Evolutionary conservation across 2,113 vertebrate genomes (phyloP).

Genomic region (Brachypteracias leptosomus): DNA sequence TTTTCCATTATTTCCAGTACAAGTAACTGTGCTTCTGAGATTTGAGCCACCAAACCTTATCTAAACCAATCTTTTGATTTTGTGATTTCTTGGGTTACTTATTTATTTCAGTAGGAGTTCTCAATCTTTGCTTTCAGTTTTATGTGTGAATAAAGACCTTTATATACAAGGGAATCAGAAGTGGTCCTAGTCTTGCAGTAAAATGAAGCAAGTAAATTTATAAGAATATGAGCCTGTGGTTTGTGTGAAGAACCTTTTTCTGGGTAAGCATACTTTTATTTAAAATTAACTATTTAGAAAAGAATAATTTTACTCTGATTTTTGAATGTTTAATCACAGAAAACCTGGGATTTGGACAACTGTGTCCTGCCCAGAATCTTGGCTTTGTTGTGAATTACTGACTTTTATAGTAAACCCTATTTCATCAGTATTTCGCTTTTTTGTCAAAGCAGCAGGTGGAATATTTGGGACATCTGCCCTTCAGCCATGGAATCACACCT

Average conservation of each 20-base stretch:
- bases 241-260: not conserved
- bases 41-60: not conserved
- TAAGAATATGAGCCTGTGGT: not conserved
- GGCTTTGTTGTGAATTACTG: not conserved
- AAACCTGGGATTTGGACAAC: not conserved
- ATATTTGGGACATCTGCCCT: slow-evolving; percentile 36
- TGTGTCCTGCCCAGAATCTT: not conserved
- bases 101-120: not conserved
- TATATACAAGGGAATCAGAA: not conserved
- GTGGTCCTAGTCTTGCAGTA: not conserved
- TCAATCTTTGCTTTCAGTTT: not conserved
- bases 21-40: not conserved
- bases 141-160: not conserved
- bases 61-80: not conserved
- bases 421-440: not conserved
- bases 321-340: not conserved
- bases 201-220: not conserved
- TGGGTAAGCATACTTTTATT: not conserved
- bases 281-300: not conserved
- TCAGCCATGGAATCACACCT: not conserved
- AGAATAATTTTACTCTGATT: not conserved
- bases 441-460: not conserved
- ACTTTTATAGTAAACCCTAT: not conserved
- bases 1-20: not conserved
- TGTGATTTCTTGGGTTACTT: not conserved